A percentile compares a stretch with the other conserved stretches of the same genome.
Conservation (phyloP, 2,113 vertebrate species). For the Myotis brandtii region DNA sequence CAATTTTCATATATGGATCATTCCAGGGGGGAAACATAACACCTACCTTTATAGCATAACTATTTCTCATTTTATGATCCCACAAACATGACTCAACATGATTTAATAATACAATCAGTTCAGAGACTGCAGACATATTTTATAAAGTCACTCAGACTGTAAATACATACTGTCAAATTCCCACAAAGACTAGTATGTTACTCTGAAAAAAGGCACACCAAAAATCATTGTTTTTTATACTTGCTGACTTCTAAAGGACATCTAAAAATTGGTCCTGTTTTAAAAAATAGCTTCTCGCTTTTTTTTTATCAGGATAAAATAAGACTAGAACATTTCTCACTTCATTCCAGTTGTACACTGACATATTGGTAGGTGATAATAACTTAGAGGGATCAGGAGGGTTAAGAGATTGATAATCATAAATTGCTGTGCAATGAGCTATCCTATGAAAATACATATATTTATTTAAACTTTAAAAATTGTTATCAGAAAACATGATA, state of each 20-base stretch:
- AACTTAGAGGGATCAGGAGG: background rate
- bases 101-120: background rate
- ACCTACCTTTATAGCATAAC: background rate
- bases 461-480: slow-evolving; percentile 41
- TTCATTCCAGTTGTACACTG: background rate
- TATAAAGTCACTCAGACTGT: background rate
- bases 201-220: background rate
- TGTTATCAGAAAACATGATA: background rate
- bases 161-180: background rate
- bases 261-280: background rate
- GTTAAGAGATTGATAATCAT: background rate
- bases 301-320: slow-evolving; percentile 13
- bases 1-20: background rate
- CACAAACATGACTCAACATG: background rate
- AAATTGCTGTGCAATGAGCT: background rate
- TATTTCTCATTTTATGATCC: background rate
- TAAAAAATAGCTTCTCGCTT: background rate
- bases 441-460: background rate
- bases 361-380: background rate
- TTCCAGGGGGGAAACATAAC: background rate
- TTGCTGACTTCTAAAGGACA: background rate
- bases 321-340: background rate
- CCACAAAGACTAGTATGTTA: background rate
- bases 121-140: background rate
- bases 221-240: background rate